phyloP scores from a whole-genome alignment of 2,797 vertebrate genomes.

The Muscicapa comitata region DNA sequence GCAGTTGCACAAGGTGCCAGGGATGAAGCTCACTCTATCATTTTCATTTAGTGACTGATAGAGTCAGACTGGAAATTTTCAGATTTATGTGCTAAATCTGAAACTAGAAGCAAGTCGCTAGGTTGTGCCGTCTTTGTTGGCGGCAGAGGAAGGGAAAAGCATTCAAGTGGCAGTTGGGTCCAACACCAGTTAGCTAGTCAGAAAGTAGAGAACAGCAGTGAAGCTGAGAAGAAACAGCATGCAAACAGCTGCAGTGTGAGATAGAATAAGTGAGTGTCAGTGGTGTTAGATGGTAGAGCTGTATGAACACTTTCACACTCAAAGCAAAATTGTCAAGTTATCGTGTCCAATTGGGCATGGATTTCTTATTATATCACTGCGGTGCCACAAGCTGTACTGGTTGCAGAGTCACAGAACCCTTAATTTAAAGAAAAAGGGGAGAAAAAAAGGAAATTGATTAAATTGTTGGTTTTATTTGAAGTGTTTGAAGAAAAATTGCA shows the following conservation, averaged over 20 bases:
- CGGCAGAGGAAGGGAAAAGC: background rate
- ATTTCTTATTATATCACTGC: conserved; percentile 51
- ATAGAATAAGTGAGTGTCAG: conserved; percentile 52
- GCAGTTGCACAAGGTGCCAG: background rate
- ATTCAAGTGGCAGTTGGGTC: conserved; percentile 35
- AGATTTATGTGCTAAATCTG: background rate
- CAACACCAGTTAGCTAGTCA: conserved; percentile 42
- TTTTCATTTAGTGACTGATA: background rate
- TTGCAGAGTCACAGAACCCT: background rate
- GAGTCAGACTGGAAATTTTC: background rate
- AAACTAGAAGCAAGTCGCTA: background rate
- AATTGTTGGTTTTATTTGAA: background rate
- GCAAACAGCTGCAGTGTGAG: conserved; percentile 32
- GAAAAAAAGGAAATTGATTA: background rate
- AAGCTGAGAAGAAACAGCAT: conserved; percentile 35
- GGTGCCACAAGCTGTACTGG: conserved; percentile 33
- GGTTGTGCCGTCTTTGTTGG: background rate
- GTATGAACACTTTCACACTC: conserved; percentile 10
- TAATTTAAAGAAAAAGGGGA: conserved; percentile 17
- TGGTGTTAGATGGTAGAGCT: background rate
- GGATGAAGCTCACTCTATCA: background rate
- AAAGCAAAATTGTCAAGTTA: conserved; percentile 30
- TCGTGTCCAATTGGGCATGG: conserved; percentile 6
- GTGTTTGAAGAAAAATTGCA: background rate
- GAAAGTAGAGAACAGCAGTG: conserved; percentile 53